Conservation (phyloP, 2,113 vertebrate species). For the Ctenomys sociabilis region DNA sequence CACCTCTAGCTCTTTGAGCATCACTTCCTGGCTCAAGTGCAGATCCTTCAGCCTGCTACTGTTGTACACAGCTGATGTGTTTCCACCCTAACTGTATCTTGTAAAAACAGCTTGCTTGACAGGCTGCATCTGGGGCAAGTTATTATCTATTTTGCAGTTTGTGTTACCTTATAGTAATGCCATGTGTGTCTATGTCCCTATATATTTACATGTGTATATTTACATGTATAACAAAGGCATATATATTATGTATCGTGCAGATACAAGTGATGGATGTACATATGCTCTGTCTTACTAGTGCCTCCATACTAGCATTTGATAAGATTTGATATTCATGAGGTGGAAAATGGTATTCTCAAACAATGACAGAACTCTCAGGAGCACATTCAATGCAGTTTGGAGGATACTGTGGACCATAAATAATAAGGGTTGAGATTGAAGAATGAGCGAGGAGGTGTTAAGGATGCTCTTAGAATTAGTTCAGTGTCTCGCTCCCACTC, state of each 20-base stretch:
- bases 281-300: not conserved
- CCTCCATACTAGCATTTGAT: not conserved
- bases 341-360: not conserved
- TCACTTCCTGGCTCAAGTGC: too few relatives aligned
- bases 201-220: not conserved
- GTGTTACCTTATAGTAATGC: not conserved
- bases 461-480: not conserved
- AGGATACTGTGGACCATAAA: not conserved
- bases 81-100: too few relatives aligned
- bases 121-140: too few relatives aligned
- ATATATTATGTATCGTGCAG: not conserved
- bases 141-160: constrained; percentile 31
- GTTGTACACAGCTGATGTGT: too few relatives aligned
- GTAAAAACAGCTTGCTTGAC: too few relatives aligned
- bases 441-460: not conserved
- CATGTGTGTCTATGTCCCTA: not conserved
- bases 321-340: not conserved
- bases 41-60: too few relatives aligned
- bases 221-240: not conserved
- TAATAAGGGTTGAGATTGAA: not conserved
- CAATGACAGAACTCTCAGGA: not conserved
- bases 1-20: too few relatives aligned
- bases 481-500: not conserved
- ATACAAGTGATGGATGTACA: not conserved
- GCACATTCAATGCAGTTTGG: not conserved